These are phyloP conservation scores for Aselliscus stoliczkanus DNA, from an alignment of 2,797 vertebrate species.

Conservation along the genomic window DNA sequence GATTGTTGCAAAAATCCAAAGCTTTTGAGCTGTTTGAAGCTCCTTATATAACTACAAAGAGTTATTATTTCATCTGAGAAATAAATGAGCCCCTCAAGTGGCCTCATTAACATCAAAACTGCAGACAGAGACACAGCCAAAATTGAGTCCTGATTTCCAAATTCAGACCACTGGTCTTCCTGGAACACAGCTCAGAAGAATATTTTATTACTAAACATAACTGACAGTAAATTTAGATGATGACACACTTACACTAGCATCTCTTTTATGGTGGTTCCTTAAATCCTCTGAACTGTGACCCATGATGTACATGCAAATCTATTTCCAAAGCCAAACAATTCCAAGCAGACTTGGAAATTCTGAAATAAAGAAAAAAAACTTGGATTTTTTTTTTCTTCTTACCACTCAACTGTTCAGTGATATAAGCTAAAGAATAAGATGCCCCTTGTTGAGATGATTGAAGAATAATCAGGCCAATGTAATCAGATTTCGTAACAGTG, in stretches of 20 bases:
- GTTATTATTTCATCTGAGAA: conserved; percentile 36
- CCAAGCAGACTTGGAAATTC: conserved; percentile 53
- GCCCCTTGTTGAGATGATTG: neutral
- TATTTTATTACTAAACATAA: conserved; percentile 32
- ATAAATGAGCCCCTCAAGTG: conserved; percentile 10
- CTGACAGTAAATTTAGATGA: conserved; percentile 33
- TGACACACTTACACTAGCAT: neutral
- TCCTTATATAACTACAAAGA: conserved; percentile 33
- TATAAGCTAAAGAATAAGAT: conserved; percentile 31
- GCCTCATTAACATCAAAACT: conserved; percentile 58
- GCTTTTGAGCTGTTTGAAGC: conserved; percentile 7
- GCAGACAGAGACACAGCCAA: conserved; percentile 24
- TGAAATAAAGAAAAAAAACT: conserved; percentile 22
- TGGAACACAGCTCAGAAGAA: conserved; percentile 39
- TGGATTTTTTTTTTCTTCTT: conserved; percentile 20
- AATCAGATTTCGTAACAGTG: neutral
- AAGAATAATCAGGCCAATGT: neutral
- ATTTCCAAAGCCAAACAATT: conserved; percentile 44
- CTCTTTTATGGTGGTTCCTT: conserved; percentile 28
- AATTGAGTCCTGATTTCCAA: conserved; percentile 37
- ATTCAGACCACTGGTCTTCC: conserved; percentile 26
- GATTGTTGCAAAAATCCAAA: conserved; percentile 39
- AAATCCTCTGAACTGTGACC: conserved; percentile 26
- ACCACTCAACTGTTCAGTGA: conserved; percentile 31
- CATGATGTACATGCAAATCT: neutral